Percentiles rank a stretch among this genome's conserved stretches.
Conservation (phyloP, 2,888 invertebrate genomes). For the Coelopa pilipes region DNA sequence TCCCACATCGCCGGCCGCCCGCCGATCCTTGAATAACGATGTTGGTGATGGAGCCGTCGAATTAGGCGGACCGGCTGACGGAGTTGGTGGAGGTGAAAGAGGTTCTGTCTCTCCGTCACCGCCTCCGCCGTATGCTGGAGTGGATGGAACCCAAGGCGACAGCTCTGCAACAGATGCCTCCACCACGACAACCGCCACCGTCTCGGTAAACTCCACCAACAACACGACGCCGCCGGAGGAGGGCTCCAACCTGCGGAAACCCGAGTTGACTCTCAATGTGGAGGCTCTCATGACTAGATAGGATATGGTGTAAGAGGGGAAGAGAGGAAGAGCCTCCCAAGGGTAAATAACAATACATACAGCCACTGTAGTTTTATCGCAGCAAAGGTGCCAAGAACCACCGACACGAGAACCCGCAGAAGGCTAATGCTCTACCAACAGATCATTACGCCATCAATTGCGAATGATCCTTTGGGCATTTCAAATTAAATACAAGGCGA, state of each 20-base stretch:
- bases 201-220: constrained; percentile 44
- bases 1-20: constrained; percentile 42
- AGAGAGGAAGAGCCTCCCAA: too few species aligned
- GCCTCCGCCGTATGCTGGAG: constrained; percentile 43
- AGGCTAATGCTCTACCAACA: too few species aligned
- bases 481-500: too few species aligned
- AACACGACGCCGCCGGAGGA: constrained; percentile 43
- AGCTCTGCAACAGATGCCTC: constrained; percentile 47
- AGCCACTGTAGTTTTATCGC: too few species aligned
- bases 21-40: not conserved
- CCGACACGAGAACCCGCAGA: too few species aligned
- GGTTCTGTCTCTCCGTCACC: constrained; percentile 3
- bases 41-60: too few species aligned
- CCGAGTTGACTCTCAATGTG: constrained; percentile 61
- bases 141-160: constrained; percentile 39
- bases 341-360: too few species aligned
- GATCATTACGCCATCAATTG: too few species aligned
- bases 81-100: too few species aligned
- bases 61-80: too few species aligned
- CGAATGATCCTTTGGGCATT: too few species aligned
- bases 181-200: constrained; percentile 46
- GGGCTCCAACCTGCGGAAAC: constrained; percentile 45
- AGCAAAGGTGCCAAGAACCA: too few species aligned
- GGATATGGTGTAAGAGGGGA: constrained; percentile 58
- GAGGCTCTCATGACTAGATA: constrained; percentile 63